Conservation (phyloP, 2,888 invertebrate species). For the Ormia ochracea region DNA sequence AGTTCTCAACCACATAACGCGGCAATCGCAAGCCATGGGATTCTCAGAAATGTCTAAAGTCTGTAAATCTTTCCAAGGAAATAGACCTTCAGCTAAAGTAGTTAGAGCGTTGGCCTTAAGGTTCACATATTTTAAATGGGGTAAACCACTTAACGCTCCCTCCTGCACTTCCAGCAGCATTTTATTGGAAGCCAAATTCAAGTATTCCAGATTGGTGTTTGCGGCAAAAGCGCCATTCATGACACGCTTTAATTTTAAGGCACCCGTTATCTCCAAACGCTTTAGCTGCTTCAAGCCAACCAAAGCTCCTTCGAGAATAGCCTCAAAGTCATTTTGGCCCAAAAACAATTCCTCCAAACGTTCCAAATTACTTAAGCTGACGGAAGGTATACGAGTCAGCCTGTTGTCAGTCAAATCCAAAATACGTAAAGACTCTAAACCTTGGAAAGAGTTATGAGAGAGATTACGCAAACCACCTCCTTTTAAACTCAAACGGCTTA, state of each 20-base stretch:
- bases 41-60: slow-evolving; percentile 89
- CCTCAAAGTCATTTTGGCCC: slow-evolving; percentile 88
- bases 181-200: slow-evolving; percentile 87
- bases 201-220: slow-evolving; percentile 88
- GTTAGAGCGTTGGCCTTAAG: slow-evolving; percentile 87
- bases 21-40: slow-evolving; percentile 88
- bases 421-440: slow-evolving; percentile 84
- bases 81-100: slow-evolving; percentile 86
- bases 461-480: slow-evolving; percentile 89
- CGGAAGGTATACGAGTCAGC: slow-evolving; percentile 85
- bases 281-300: slow-evolving; percentile 87
- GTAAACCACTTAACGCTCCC: slow-evolving; percentile 88
- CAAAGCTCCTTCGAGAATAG: slow-evolving; percentile 85
- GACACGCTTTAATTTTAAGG: slow-evolving; percentile 84
- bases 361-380: slow-evolving; percentile 83
- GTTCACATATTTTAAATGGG: slow-evolving; percentile 86
- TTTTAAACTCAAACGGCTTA: slow-evolving; percentile 86
- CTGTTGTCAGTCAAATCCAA: slow-evolving; percentile 88
- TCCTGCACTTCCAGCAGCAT: slow-evolving; percentile 86
- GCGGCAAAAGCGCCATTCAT: slow-evolving; percentile 88
- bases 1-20: slow-evolving; percentile 87
- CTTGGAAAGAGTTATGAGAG: slow-evolving; percentile 86
- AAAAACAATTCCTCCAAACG: slow-evolving; percentile 88
- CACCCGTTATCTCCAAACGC: slow-evolving; percentile 87
- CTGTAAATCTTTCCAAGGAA: slow-evolving; percentile 87